phyloP scores from a whole-genome alignment of 2,113 vertebrate species.

The Seriola aureovittata region DNA sequence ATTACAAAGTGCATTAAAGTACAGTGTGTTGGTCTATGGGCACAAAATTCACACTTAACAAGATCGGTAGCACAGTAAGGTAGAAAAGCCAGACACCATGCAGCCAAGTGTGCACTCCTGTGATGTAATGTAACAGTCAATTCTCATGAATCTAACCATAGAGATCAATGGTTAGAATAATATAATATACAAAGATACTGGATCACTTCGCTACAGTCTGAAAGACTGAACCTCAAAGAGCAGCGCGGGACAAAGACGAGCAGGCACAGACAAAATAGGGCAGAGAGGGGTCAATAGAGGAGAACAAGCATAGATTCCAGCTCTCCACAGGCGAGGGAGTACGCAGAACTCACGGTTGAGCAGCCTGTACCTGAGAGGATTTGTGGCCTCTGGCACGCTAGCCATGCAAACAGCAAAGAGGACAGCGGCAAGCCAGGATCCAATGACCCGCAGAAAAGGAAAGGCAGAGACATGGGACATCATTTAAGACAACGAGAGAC shows the following conservation, averaged over 20 bases:
- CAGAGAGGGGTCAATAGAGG: conserved; percentile 46
- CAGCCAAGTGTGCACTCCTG: conserved; percentile 13
- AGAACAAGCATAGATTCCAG: conserved; percentile 87
- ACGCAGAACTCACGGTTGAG: conserved; percentile 21
- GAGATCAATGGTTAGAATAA: background rate
- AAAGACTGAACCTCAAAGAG: conserved; percentile 13
- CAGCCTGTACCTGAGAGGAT: conserved; percentile 74
- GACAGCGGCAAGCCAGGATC: conserved; percentile 69
- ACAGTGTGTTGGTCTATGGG: background rate
- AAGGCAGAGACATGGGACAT: conserved; percentile 41
- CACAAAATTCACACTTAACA: conserved; percentile 33
- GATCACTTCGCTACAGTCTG: conserved; percentile 7
- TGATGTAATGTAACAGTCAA: background rate
- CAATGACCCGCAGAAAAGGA: conserved; percentile 54
- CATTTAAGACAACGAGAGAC: conserved; percentile 39
- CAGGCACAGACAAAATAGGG: conserved; percentile 31
- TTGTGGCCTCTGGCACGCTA: conserved; percentile 83
- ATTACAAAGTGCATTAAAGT: conserved; percentile 37
- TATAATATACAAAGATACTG: background rate
- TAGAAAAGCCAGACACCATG: background rate
- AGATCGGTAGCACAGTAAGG: conserved; percentile 28
- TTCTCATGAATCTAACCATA: conserved; percentile 1
- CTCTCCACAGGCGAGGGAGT: conserved; percentile 67
- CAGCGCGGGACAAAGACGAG: conserved; percentile 38
- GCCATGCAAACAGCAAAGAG: conserved; percentile 66